A percentile compares a stretch with the other conserved stretches of the same genome.
These are phyloP conservation scores for Achroia grisella DNA, from an alignment of 1,140 invertebrate genomes.

Conservation along the genomic window DNA sequence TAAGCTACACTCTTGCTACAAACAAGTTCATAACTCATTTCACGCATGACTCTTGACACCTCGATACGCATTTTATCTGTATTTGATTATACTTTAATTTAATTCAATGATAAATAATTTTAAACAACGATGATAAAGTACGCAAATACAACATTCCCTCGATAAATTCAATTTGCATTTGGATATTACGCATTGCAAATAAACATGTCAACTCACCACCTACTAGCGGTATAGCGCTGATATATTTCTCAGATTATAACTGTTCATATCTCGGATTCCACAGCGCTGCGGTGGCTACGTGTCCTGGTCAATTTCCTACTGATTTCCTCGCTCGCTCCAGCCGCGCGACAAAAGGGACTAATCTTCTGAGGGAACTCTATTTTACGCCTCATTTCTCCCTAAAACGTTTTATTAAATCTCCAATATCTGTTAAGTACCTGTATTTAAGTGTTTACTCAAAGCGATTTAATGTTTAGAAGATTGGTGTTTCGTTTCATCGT, in stretches of 20 bases:
- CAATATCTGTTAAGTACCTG: slow-evolving; percentile 19
- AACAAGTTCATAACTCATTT: too few relatives aligned
- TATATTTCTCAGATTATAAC: neutral
- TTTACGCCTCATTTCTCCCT: slow-evolving; percentile 50
- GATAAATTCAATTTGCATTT: too few relatives aligned
- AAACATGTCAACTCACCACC: too few relatives aligned
- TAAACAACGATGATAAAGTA: too few relatives aligned
- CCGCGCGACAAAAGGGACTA: slow-evolving; percentile 44
- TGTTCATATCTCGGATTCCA: slow-evolving; percentile 5
- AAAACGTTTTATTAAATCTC: slow-evolving; percentile 29
- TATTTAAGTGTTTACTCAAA: slow-evolving; percentile 7
- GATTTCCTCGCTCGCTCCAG: slow-evolving; percentile 26
- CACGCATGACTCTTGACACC: too few relatives aligned
- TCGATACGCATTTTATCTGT: too few relatives aligned
- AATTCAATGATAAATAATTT: too few relatives aligned
- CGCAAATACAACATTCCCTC: too few relatives aligned
- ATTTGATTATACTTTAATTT: too few relatives aligned
- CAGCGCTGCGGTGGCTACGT: slow-evolving; percentile 4
- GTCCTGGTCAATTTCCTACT: slow-evolving; percentile 53
- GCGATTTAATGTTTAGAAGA: slow-evolving; percentile 2
- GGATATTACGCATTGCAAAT: too few relatives aligned
- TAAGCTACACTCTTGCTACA: too few relatives aligned
- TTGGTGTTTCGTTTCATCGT: neutral
- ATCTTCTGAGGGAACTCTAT: slow-evolving; percentile 55
- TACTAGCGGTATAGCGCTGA: too few relatives aligned